These are phyloP conservation scores for Anas platyrhynchos DNA, from an alignment of 2,113 vertebrate genomes.

Conservation along the genomic window DNA sequence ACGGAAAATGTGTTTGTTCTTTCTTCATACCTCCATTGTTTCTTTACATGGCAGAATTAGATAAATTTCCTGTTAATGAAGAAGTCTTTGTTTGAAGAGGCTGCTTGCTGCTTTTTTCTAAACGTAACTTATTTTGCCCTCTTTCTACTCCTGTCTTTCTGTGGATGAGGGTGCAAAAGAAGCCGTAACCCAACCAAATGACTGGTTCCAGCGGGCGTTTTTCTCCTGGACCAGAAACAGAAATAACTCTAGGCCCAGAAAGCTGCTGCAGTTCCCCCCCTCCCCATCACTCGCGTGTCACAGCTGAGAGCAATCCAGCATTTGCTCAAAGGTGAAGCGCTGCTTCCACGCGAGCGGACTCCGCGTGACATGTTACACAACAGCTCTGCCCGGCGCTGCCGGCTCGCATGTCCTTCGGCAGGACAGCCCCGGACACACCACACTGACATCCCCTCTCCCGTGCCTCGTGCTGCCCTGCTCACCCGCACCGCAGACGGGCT, in stretches of 20 bases:
- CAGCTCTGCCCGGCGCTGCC: neutral
- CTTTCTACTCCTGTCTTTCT: neutral
- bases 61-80: neutral
- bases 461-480: fast-evolving
- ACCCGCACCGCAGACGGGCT: fast-evolving
- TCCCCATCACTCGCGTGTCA: fast-evolving
- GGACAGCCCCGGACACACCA: fast-evolving
- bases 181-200: neutral
- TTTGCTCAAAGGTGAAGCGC: neutral
- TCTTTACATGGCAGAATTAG: neutral
- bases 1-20: neutral
- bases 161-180: neutral
- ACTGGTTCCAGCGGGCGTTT: neutral
- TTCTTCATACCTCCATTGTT: neutral
- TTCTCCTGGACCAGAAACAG: neutral
- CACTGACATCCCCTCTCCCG: neutral
- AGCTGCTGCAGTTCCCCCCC: neutral
- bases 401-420: neutral
- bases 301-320: neutral
- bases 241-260: neutral
- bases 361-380: neutral
- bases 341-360: fast-evolving
- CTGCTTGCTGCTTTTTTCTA: neutral
- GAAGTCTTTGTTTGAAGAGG: neutral
- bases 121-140: neutral